Evolutionary conservation across 2,888 invertebrate genomes (phyloP), one percentile per base, ranked within the genome.

Genomic region (Leptopilina myrica): DNA sequence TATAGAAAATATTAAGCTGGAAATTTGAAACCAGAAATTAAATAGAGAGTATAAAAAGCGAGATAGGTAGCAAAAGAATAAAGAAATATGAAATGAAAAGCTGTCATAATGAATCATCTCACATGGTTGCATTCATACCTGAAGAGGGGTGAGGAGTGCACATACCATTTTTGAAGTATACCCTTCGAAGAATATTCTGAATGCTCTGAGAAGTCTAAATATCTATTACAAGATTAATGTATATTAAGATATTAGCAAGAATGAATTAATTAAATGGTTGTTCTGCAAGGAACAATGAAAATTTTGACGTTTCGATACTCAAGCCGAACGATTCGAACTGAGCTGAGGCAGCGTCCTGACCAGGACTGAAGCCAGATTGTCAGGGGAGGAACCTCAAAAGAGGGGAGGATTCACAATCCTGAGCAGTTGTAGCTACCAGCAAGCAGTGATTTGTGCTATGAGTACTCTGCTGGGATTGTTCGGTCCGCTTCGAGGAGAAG

Each of bases 61-160:
- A 69, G 84, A 79, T 79, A 81, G 78, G 82, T 66, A 82, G 83
- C 80, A 40, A 64, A 84, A 46, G 7, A 46, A 46, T 78, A 82
- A 82, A 81, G 86, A 88, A 89, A 86, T 88, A 89, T 88, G 88
- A 89, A 86, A 90, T 89, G 90, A 91, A 88, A 90, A 90, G 90
- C 91, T 91, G 91, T 91, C 91, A 88, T 89, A 89, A 88, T 84
- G 88, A 88, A 91, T 91, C 87, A 90, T 88, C 86, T 86, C 86
- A 82, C 86, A 83, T 81, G 85, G 84, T 67, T 78, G 90, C 88
- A 87, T 87, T 88, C 84, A 83, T 90, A 90, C 90, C 90, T 90
- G 89, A 82, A 80, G 82, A 80, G 80, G 85, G 84, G 82, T 84
- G 81, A 77, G 84, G 79, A 84, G 78, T 83, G 77, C 86, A 91